Conservation (phyloP, 1,140 invertebrate genomes). For the Macrosteles quadrilineatus region DNA sequence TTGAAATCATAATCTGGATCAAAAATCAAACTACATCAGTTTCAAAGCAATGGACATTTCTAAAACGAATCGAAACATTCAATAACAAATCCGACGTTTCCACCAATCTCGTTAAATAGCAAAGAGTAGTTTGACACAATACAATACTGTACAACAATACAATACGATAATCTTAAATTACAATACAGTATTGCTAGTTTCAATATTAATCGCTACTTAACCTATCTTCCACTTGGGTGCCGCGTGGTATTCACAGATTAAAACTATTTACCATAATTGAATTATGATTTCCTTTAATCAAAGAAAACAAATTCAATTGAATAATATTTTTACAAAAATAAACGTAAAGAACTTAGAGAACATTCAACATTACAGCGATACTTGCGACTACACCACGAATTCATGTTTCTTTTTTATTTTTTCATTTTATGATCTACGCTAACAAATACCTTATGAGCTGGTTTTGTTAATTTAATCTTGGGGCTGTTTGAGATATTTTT, state of each 20-base stretch:
- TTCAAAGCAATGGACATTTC: no score
- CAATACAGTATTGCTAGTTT: constrained; percentile 16
- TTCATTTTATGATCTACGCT: constrained; percentile 12
- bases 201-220: neutral
- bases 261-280: constrained; percentile 34
- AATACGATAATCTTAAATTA: constrained; percentile 9
- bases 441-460: neutral
- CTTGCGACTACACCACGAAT: neutral
- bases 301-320: constrained; percentile 34
- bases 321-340: constrained; percentile 30
- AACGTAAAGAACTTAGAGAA: constrained; percentile 15
- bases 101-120: no score
- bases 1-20: no score
- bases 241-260: constrained; percentile 25
- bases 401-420: constrained; percentile 1
- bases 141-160: constrained; percentile 11
- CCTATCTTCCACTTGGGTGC: no score
- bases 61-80: no score
- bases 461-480: neutral
- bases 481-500: neutral
- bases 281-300: constrained; percentile 32
- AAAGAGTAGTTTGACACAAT: no score
- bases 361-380: constrained; percentile 5
- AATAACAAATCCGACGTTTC: no score
- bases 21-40: no score